phyloP scores from a whole-genome alignment of 2,888 invertebrate genomes.

The Hedya salicella region DNA sequence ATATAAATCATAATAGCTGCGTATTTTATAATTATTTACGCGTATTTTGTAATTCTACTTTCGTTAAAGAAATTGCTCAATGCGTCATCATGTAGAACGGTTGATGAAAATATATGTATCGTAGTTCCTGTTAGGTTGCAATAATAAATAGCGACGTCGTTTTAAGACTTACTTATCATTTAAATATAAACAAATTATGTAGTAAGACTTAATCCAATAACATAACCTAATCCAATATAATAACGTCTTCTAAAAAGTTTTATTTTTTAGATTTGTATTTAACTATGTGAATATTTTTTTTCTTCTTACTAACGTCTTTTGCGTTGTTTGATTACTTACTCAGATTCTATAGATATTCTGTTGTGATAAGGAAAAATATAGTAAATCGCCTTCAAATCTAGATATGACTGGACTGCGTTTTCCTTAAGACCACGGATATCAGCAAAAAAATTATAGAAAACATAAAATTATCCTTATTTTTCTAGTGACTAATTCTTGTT shows the following conservation, averaged over 20 bases:
- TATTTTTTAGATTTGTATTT: no score
- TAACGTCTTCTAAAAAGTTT: no score
- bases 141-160: constrained; percentile 7
- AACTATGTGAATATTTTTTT: no score
- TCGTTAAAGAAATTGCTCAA: constrained; percentile 35
- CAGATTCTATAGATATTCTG: background rate
- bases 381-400: no score
- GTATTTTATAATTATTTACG: constrained; percentile 8
- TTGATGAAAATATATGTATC: constrained; percentile 30
- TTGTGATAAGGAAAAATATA: background rate
- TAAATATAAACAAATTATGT: background rate
- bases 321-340: background rate
- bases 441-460: background rate
- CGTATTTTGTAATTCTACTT: constrained; percentile 25
- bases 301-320: no score
- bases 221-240: background rate
- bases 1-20: constrained; percentile 7
- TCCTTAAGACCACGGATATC: background rate
- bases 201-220: background rate
- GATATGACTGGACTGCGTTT: background rate
- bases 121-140: constrained; percentile 31
- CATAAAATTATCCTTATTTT: background rate
- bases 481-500: background rate
- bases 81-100: constrained; percentile 30
- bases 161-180: background rate